phyloP scores from a whole-genome alignment of 2,113 vertebrate genomes.

The Cariama cristata region DNA sequence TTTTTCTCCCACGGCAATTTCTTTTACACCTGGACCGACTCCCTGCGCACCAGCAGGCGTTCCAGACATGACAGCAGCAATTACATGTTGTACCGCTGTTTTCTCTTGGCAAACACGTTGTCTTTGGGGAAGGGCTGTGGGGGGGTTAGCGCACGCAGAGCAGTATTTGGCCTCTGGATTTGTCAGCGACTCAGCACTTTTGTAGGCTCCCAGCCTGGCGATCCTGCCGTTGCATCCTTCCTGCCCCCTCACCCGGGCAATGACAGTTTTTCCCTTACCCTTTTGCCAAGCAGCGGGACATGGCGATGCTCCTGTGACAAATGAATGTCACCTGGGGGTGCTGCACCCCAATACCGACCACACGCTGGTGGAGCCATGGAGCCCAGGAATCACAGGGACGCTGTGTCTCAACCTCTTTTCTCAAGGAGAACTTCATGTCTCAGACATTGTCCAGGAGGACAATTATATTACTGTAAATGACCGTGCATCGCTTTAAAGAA shows the following conservation, averaged over 20 bases:
- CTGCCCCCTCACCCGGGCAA: neutral
- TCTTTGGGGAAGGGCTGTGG: neutral
- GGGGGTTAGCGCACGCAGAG: neutral
- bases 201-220: neutral
- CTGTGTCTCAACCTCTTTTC: neutral
- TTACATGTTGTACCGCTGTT: neutral
- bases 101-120: neutral
- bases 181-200: neutral
- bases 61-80: neutral
- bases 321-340: neutral
- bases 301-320: neutral
- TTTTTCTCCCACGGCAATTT: neutral
- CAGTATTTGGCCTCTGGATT: neutral
- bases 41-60: neutral
- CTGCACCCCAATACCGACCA: rapidly evolving
- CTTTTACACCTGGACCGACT: neutral
- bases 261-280: neutral
- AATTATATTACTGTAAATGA: neutral
- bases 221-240: neutral
- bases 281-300: neutral
- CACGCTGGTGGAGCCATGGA: neutral
- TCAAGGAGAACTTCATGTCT: neutral
- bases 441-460: neutral
- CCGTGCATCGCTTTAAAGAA: neutral
- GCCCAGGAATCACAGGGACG: neutral